A percentile compares a stretch with the other conserved stretches of the same genome.
These are phyloP conservation scores for Pammene aurita DNA, from an alignment of 2,888 invertebrate genomes.

Conservation along the genomic window DNA sequence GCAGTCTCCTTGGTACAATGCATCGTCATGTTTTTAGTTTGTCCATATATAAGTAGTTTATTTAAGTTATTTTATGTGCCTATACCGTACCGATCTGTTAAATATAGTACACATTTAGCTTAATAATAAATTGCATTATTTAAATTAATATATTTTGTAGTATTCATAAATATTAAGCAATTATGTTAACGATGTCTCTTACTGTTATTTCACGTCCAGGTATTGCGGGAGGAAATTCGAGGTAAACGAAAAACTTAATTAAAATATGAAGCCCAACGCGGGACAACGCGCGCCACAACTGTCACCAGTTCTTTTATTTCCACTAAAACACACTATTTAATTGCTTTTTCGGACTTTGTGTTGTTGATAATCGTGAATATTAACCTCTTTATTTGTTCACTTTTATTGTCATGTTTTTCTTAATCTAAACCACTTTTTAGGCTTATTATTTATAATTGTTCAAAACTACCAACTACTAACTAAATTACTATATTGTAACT, in stretches of 20 bases:
- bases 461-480: too few relatives aligned
- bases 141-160: too few relatives aligned
- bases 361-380: not conserved
- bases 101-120: too few relatives aligned
- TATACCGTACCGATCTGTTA: too few relatives aligned
- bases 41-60: too few relatives aligned
- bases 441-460: too few relatives aligned
- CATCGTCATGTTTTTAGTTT: too few relatives aligned
- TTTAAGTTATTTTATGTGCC: too few relatives aligned
- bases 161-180: not conserved
- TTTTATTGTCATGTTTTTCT: not conserved
- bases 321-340: constrained; percentile 20
- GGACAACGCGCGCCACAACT: constrained; percentile 14
- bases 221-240: constrained; percentile 15
- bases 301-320: constrained; percentile 29
- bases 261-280: constrained; percentile 29
- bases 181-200: not conserved
- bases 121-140: too few relatives aligned
- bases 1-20: too few relatives aligned
- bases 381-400: not conserved
- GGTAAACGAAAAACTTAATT: constrained; percentile 36
- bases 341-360: constrained; percentile 18
- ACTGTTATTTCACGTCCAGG: constrained; percentile 16
- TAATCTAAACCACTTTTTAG: too few relatives aligned
- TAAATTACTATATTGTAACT: too few relatives aligned